A percentile compares a stretch with the other conserved stretches of the same genome.
Evolutionary conservation across 2,888 invertebrate species (phyloP).

Genomic region (Scaptomyza tumidula): DNA sequence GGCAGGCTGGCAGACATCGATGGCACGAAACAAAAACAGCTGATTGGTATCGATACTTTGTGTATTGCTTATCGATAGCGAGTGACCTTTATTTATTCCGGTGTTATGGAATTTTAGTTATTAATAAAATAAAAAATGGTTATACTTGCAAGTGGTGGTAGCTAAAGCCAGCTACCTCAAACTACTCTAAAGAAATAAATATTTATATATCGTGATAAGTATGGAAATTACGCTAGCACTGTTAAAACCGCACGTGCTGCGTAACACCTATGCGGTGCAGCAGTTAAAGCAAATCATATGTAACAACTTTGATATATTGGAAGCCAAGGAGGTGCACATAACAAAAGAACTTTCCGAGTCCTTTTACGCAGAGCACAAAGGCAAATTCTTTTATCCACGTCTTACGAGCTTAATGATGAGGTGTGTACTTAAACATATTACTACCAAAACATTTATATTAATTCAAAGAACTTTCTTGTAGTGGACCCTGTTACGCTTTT

Average conservation of each 20-base stretch:
- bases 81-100: not conserved
- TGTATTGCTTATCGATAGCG: not conserved
- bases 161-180: not conserved
- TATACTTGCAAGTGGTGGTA: not conserved
- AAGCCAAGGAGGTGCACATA: conserved; percentile 88
- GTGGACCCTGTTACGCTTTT: conserved; percentile 93
- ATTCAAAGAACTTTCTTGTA: conserved; percentile 78
- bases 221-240: conserved; percentile 93
- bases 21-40: conserved; percentile 1
- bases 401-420: conserved; percentile 93
- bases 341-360: conserved; percentile 87
- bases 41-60: conserved; percentile 3
- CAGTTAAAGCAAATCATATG: conserved; percentile 89
- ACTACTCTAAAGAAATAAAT: not conserved
- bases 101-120: conserved; percentile 3
- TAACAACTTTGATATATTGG: conserved; percentile 90
- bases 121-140: not conserved
- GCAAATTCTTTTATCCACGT: conserved; percentile 93
- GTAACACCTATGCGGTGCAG: conserved; percentile 89
- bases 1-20: not conserved
- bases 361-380: conserved; percentile 93
- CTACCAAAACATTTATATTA: not conserved
- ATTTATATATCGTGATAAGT: not conserved
- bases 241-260: conserved; percentile 93
- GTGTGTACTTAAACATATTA: conserved; percentile 83